phyloP scores from a whole-genome alignment of 2,888 invertebrate species.

The Lepidocyrtinus sp. region DNA sequence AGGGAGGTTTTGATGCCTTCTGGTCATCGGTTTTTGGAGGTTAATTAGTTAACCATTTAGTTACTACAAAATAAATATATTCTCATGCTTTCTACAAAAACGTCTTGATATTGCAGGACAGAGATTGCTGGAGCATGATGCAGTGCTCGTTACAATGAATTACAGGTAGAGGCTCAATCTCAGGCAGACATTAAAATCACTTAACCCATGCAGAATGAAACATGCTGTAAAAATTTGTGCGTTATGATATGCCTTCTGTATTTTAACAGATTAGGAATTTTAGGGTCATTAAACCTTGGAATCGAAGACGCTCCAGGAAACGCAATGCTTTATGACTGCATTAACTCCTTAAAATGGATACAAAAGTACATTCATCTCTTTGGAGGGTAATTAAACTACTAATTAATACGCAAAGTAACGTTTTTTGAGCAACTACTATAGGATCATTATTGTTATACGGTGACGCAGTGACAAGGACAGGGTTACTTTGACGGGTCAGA shows the following conservation, averaged over 20 bases:
- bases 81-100: no score
- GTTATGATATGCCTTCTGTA: neutral
- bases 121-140: constrained; percentile 49
- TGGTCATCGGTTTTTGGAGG: constrained; percentile 49
- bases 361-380: constrained; percentile 59
- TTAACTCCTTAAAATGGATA: constrained; percentile 62
- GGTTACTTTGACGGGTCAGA: constrained; percentile 44
- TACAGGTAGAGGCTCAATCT: constrained; percentile 50
- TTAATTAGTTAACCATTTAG: no score
- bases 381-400: constrained; percentile 31
- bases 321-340: constrained; percentile 59
- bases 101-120: constrained; percentile 26
- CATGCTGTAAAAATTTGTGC: neutral
- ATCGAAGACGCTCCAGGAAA: constrained; percentile 65
- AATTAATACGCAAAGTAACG: neutral
- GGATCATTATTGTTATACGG: neutral
- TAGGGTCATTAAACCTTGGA: constrained; percentile 46
- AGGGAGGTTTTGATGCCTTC: constrained; percentile 53
- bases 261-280: neutral
- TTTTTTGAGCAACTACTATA: no score
- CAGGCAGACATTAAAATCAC: no score
- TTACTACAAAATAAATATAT: no score
- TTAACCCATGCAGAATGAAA: neutral
- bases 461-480: constrained; percentile 29
- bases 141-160: constrained; percentile 51